Conservation (phyloP, 1,140 invertebrate genomes). For the Rhizoglyphus robini region DNA sequence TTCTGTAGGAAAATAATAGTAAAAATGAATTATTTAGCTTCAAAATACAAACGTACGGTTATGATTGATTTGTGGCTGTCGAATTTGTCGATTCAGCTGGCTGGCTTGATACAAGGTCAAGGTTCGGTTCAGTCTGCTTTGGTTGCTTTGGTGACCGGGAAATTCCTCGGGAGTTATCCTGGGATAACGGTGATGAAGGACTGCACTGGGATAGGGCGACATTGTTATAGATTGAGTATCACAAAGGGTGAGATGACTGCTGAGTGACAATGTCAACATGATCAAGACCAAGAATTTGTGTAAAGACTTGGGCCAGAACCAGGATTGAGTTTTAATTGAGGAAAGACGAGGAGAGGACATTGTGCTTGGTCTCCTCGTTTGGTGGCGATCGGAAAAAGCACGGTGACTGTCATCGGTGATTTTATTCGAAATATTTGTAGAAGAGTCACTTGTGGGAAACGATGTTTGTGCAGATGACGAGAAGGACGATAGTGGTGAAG, state of each 20-base stretch:
- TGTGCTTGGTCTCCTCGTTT: background rate
- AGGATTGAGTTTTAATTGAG: background rate
- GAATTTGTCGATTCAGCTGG: background rate
- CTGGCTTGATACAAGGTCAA: background rate
- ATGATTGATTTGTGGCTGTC: background rate
- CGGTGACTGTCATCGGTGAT: background rate
- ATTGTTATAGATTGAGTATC: background rate
- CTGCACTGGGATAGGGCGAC: background rate
- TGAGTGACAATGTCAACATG: background rate
- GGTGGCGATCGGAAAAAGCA: background rate
- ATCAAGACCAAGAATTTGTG: background rate
- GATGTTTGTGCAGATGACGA: background rate
- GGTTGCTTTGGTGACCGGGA: background rate
- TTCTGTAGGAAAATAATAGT: background rate
- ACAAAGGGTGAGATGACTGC: background rate
- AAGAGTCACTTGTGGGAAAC: background rate
- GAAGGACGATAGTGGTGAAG: background rate
- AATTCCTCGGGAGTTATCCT: background rate
- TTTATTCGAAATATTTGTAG: background rate
- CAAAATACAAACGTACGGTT: slow-evolving; percentile 10
- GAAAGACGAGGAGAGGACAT: background rate
- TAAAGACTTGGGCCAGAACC: no score
- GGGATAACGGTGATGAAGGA: background rate
- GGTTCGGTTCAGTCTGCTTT: background rate
- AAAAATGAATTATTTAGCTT: slow-evolving; percentile 1